Base-by-base conservation (phyloP, 2,888 invertebrate species). In the Volucella inflata region DNA sequence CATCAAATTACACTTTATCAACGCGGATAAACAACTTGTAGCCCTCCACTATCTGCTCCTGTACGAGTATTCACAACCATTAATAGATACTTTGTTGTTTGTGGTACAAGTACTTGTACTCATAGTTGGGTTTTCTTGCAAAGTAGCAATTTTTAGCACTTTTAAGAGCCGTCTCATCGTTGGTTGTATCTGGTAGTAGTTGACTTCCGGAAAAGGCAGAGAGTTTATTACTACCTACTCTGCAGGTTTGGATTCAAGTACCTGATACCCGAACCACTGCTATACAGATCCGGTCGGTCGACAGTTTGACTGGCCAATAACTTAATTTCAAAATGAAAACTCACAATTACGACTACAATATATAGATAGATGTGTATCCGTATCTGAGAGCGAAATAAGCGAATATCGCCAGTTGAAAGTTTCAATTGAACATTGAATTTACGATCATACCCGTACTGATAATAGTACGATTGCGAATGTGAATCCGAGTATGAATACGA, bases 241-340 rank as follows among this genome's bases (percentile, higher is more conserved):
- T 21, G 55, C 53, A 44, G 68, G 77, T 62, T 77, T 53, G 2
- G 40, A 46, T 17, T 21, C n/a, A 8, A 2, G 44, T 42, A 42
- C 68, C 14, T 50, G 16, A 55, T 12, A 64, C 74, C 12, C 38
- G 64, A 55, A 12, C 36, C 55, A 40, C 16, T 16, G 30, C 30
- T 30, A 0, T 12, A 74, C 68, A 59, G 57, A 79, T 71, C 70
- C 83, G 74, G 79, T 64, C 30, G 30, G 30, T 30, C 30, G 30
- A 6, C 30, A 67, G 72, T 72, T 67, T 55, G 67, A 65, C 64
- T 76, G 64, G 57, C 30, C 77, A 48, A 72, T 53, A 72, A 74
- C 67, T 70, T 70, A 65, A 62, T 62, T 72, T 68, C 60, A 48
- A 80, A 67, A 55, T 74, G 67, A 75, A 74, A 74, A 62, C 53